Base-by-base conservation (phyloP, 2,113 vertebrate species). In the Grus americana region DNA sequence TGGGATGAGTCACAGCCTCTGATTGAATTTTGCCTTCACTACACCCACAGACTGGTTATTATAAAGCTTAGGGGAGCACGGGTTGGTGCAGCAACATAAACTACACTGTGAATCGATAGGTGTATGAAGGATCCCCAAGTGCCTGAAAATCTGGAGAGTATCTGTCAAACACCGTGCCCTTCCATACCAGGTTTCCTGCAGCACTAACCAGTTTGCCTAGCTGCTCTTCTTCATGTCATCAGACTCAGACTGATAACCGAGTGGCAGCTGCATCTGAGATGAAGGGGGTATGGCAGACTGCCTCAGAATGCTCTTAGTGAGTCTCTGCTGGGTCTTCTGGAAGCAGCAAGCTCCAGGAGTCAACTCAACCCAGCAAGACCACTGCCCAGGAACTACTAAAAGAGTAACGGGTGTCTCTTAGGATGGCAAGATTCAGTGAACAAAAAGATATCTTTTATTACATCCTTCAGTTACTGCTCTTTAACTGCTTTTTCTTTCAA, bases 11-110 rank as follows among this genome's bases (percentile, higher is more conserved):
- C 97, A 97, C 86, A 95, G 86, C 47, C 61, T 95, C 86, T 95
- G 97, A 97, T 55, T 97, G 97, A 97, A 96, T 97, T 96, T 70
- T 97, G 91, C 91, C 89, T 97, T 95, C 83, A 36, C 89, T 93
- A 95, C 96, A 91, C 96, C 96, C 92, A 94, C 97, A 88, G 91
- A 81, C n/a, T 73, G 67, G 74, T 97, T 96, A 97, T 97, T 95
- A 95, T 87, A 93, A 96, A 90, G 86, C 92, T 90, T 92, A 81
- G 85, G 89, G 73, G 91, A 95, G 91, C 62, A 70, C 2, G 5
- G 71, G 82, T 72, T 44, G 49, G 82, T 93, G 66, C 82, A 79
- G 91, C 66, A 92, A 55, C 82, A 92, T 83, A 90, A 92, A 80
- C 75, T 90, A 63, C 61, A 79, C 10, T 30, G 80, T 65, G 74